Evolutionary conservation across 1,140 invertebrate species (phyloP).

Genomic region (Psix sp.): DNA sequence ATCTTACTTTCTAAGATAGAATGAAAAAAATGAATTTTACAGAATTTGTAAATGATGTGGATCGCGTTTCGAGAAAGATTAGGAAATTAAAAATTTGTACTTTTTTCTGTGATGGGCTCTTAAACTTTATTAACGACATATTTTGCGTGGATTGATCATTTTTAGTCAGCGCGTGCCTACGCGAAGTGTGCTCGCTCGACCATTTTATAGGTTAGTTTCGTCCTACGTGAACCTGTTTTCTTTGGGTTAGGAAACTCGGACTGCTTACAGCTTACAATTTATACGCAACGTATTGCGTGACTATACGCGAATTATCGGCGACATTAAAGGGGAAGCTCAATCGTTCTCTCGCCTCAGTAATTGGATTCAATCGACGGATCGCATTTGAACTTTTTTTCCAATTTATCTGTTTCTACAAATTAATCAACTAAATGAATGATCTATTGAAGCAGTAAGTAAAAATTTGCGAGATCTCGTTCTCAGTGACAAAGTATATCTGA

Average conservation of each 20-base stretch:
- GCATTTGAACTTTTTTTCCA: conserved; percentile 5
- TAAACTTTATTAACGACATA: too few species aligned
- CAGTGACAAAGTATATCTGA: too few species aligned
- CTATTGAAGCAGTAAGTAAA: too few species aligned
- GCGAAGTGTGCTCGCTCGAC: conserved; percentile 31
- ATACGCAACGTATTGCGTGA: conserved; percentile 40
- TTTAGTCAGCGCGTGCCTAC: conserved; percentile 52
- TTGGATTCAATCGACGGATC: conserved; percentile 23
- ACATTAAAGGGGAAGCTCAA: conserved; percentile 44
- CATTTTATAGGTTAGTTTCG: conserved; percentile 59
- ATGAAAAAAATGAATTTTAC: too few species aligned
- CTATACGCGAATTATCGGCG: conserved; percentile 40
- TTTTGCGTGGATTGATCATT: conserved; percentile 41
- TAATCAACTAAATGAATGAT: too few species aligned
- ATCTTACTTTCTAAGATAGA: too few species aligned
- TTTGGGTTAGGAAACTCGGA: conserved; percentile 49
- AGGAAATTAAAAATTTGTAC: too few species aligned
- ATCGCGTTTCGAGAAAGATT: conserved; percentile 16
- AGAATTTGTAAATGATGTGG: too few species aligned
- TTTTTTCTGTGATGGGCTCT: too few species aligned
- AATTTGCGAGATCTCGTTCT: too few species aligned
- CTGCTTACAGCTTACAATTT: conserved; percentile 30
- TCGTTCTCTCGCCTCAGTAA: conserved; percentile 25
- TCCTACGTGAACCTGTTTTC: conserved; percentile 54
- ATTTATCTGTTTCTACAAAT: too few species aligned